Conservation (phyloP, 1,140 invertebrate species). For the Pogonognathellus flavescens region DNA sequence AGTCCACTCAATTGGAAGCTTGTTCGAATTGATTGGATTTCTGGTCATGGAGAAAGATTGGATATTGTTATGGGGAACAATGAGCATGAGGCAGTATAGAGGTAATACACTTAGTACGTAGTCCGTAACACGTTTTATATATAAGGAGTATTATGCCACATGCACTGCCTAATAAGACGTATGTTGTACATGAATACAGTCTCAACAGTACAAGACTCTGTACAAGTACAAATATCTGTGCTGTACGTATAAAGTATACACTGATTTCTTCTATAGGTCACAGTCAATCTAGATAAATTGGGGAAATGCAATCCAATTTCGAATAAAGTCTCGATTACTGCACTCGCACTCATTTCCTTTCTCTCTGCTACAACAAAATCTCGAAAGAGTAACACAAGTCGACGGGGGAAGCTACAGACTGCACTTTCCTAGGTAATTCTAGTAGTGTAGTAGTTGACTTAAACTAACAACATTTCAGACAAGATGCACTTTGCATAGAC, state of each 20-base stretch:
- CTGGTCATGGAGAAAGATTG: conserved; percentile 38
- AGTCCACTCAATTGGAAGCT: conserved; percentile 45
- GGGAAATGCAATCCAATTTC: conserved; percentile 24
- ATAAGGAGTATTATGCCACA: too few relatives aligned
- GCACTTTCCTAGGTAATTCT: not conserved
- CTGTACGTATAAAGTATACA: conserved; percentile 3
- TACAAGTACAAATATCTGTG: not conserved
- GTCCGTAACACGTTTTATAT: too few relatives aligned
- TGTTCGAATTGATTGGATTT: conserved; percentile 42
- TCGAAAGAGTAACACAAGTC: conserved; percentile 6
- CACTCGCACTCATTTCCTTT: conserved; percentile 20
- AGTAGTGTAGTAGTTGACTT: too few relatives aligned
- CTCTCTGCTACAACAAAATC: conserved; percentile 18
- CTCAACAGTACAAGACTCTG: not conserved
- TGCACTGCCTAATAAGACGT: too few relatives aligned
- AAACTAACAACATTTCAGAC: too few relatives aligned
- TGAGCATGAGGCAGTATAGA: too few relatives aligned
- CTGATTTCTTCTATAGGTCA: not conserved
- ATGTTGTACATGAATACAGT: too few relatives aligned
- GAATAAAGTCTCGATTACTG: conserved; percentile 24
- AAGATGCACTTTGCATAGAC: too few relatives aligned
- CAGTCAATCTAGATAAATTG: conserved; percentile 21
- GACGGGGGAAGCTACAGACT: not conserved
- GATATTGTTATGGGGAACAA: conserved; percentile 34
- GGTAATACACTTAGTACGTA: too few relatives aligned